These are phyloP conservation scores for Dicaeum eximium DNA, from an alignment of 2,113 vertebrate species.

Conservation along the genomic window DNA sequence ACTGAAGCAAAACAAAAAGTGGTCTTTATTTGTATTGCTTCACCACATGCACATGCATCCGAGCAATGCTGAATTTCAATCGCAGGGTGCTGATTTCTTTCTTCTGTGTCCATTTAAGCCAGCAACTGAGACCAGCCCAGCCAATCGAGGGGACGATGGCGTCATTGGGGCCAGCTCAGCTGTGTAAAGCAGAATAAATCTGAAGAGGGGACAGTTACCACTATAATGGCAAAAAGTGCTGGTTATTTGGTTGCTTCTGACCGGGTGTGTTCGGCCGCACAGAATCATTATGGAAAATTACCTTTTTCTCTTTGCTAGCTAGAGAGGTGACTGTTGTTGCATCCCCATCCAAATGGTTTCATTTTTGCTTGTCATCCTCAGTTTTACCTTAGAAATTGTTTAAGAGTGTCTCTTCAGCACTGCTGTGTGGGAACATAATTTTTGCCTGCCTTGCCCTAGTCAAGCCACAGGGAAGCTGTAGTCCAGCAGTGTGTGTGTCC, in stretches of 20 bases:
- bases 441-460: conserved; percentile 4
- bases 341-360: background rate
- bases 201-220: background rate
- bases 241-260: background rate
- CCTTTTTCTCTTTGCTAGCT: background rate
- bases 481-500: conserved; percentile 12
- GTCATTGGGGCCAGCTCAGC: background rate
- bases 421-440: background rate
- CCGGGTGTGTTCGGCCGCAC: background rate
- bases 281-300: background rate
- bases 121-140: background rate
- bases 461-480: background rate
- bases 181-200: conserved; percentile 22
- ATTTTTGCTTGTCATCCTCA: background rate
- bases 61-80: conserved; percentile 17
- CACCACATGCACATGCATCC: background rate
- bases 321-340: background rate
- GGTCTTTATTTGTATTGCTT: conserved; percentile 27
- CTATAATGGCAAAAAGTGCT: background rate
- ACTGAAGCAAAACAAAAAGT: conserved; percentile 49
- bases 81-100: background rate
- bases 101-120: conserved; percentile 33
- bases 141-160: background rate
- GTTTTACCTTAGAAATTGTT: background rate
- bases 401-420: background rate